A percentile compares a stretch with the other conserved stretches of the same genome.
These are phyloP conservation scores for Rhagonycha lutea DNA, from an alignment of 2,888 invertebrate species.

Conservation along the genomic window DNA sequence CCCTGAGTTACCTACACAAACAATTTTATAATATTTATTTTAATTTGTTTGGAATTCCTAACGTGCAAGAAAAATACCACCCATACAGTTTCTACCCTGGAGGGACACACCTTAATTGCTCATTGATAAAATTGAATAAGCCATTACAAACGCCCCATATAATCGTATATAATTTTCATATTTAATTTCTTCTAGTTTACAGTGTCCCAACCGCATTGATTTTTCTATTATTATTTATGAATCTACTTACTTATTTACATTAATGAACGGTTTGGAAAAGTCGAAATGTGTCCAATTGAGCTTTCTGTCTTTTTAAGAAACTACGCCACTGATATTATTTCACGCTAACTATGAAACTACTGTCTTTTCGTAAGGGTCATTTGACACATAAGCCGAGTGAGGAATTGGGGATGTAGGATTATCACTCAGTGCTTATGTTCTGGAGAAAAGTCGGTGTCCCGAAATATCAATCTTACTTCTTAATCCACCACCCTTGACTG, in stretches of 20 bases:
- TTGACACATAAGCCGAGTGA: neutral
- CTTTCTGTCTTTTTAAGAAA: neutral
- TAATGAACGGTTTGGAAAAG: neutral
- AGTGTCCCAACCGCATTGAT: neutral
- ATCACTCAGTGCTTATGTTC: neutral
- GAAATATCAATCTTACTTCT: neutral
- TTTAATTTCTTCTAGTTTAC: neutral
- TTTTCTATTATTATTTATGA: neutral
- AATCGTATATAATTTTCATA: neutral
- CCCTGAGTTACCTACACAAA: neutral
- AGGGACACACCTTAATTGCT: neutral
- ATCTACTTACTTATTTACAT: no score
- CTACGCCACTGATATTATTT: neutral
- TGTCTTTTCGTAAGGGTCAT: neutral
- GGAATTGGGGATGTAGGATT: neutral
- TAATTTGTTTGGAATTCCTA: neutral
- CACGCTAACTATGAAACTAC: neutral
- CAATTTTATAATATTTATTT: neutral
- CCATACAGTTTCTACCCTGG: neutral
- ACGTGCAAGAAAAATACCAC: neutral
- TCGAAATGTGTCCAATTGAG: no score
- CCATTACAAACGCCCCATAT: neutral
- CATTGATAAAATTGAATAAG: neutral
- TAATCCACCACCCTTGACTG: neutral
- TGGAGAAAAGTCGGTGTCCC: neutral